Conservation (phyloP, 2,888 invertebrate species). For the Alsophila aescularia region DNA sequence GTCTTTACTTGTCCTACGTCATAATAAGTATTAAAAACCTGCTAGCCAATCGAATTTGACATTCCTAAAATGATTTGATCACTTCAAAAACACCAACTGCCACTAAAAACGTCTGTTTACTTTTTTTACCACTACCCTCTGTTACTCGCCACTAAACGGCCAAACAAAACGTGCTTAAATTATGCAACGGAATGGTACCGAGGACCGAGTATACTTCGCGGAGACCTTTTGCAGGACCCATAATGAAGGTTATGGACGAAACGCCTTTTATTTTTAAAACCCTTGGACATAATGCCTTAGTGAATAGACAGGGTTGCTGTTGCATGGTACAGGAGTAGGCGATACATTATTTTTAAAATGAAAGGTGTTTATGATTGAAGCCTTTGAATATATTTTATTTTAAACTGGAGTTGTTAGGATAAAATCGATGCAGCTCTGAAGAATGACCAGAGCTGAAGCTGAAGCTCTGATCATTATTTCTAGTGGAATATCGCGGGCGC, state of each 20-base stretch:
- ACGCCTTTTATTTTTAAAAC: slow-evolving; percentile 17
- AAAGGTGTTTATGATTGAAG: too few species aligned
- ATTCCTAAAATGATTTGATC: too few species aligned
- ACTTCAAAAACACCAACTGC: too few species aligned
- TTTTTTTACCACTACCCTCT: neutral
- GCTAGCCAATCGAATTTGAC: too few species aligned
- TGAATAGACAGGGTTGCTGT: neutral
- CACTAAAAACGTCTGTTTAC: neutral
- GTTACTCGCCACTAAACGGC: slow-evolving; percentile 6
- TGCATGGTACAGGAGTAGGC: neutral
- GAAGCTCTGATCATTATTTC: too few species aligned
- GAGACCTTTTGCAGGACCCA: slow-evolving; percentile 7
- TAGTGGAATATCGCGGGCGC: too few species aligned
- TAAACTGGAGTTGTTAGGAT: too few species aligned
- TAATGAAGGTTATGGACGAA: slow-evolving; percentile 17
- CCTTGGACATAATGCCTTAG: slow-evolving; percentile 1
- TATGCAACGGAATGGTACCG: slow-evolving; percentile 11
- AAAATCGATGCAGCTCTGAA: too few species aligned
- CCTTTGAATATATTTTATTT: too few species aligned
- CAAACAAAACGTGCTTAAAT: slow-evolving; percentile 24
- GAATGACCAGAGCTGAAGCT: too few species aligned
- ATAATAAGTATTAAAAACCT: too few species aligned
- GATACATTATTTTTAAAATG: too few species aligned
- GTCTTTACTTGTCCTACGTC: neutral
- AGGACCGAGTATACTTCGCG: slow-evolving; percentile 2